Conservation (phyloP, 1,140 invertebrate species). For the Drosophila pseudoobscura region DNA sequence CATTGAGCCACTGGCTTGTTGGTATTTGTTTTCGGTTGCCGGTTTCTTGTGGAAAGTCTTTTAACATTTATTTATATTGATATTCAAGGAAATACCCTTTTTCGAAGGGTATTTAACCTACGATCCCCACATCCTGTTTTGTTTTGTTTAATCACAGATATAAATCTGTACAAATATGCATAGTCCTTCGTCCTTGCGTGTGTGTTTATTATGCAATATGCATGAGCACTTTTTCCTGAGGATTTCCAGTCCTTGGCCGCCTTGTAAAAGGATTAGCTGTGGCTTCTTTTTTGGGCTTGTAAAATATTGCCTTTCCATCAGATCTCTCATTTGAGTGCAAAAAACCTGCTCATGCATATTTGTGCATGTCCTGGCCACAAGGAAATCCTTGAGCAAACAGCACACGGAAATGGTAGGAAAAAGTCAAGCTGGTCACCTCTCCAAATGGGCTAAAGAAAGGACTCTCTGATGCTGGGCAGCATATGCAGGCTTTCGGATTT, state of each 20-base stretch:
- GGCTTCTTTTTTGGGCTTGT: conserved; percentile 16
- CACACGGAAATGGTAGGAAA: conserved; percentile 32
- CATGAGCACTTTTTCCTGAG: conserved; percentile 52
- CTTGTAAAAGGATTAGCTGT: conserved; percentile 34
- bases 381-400: conserved; percentile 25
- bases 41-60: conserved; percentile 21
- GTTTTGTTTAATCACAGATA: conserved; percentile 39
- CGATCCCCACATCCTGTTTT: conserved; percentile 13
- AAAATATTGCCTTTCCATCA: conserved; percentile 39
- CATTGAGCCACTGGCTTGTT: conserved; percentile 50
- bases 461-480: conserved; percentile 16
- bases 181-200: neutral
- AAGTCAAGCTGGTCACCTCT: conserved; percentile 42
- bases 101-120: too few relatives aligned
- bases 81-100: too few relatives aligned
- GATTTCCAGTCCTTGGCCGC: neutral
- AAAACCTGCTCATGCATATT: conserved; percentile 59
- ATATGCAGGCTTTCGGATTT: conserved; percentile 49
- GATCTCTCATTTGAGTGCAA: conserved; percentile 36
- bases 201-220: conserved; percentile 72
- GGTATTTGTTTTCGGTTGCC: conserved; percentile 48
- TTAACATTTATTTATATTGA: too few relatives aligned
- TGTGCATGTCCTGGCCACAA: conserved; percentile 27
- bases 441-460: conserved; percentile 38
- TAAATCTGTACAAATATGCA: conserved; percentile 34